Percentiles rank a stretch among this genome's conserved stretches.
These are phyloP conservation scores for Globicephala melas DNA, from an alignment of 2,113 vertebrate genomes.

Conservation along the genomic window DNA sequence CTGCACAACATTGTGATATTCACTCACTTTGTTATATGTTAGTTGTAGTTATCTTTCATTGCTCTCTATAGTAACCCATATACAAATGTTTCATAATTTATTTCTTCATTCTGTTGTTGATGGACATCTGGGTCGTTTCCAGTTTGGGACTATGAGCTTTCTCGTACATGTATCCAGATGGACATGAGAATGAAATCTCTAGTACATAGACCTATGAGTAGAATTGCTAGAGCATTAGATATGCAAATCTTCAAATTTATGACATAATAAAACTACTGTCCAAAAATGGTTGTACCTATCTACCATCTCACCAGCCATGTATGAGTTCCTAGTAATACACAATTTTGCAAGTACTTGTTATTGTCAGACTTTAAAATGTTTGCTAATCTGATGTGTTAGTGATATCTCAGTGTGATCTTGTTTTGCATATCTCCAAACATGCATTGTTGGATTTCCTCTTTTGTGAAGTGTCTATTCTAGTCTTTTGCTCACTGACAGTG, in stretches of 20 bases:
- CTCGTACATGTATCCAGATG: background rate
- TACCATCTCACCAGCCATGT: background rate
- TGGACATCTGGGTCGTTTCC: background rate
- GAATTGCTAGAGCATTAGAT: background rate
- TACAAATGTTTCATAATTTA: background rate
- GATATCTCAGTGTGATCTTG: background rate
- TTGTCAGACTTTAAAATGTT: background rate
- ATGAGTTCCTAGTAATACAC: background rate
- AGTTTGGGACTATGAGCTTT: background rate
- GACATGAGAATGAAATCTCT: background rate
- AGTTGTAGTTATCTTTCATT: background rate
- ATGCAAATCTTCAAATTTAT: background rate
- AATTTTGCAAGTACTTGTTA: background rate
- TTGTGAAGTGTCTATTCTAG: background rate
- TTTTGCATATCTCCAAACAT: background rate
- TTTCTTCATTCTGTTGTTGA: background rate
- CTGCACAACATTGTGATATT: background rate
- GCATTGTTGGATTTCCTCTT: background rate
- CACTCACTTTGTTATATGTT: no score
- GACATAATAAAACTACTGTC: background rate
- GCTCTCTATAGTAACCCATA: background rate
- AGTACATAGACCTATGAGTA: background rate
- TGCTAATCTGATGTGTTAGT: background rate
- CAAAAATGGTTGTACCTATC: background rate
- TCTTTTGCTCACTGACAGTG: background rate